Conservation (phyloP, 2,797 vertebrate genomes). For the Vultur gryphus region DNA sequence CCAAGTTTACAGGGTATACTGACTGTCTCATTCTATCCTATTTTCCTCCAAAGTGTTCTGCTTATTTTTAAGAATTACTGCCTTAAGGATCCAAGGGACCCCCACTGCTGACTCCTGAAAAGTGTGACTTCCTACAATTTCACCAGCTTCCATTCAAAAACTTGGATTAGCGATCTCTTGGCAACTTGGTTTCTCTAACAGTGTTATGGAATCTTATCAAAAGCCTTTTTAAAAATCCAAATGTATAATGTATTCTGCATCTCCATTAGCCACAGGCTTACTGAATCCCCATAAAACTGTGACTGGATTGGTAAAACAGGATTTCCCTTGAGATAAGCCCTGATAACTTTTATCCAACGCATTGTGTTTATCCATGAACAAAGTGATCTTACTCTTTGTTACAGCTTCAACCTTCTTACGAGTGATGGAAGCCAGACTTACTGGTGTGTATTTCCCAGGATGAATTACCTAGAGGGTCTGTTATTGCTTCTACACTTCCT, state of each 20-base stretch:
- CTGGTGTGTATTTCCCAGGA: background rate
- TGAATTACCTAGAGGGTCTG: background rate
- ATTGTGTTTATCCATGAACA: background rate
- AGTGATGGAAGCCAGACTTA: background rate
- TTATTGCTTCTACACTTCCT: background rate
- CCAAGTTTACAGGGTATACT: background rate
- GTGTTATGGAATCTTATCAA: background rate
- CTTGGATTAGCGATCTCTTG: background rate
- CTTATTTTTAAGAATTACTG: background rate
- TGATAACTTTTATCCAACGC: background rate
- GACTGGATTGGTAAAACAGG: background rate
- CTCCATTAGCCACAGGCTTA: background rate
- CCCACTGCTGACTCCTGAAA: background rate
- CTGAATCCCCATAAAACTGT: background rate
- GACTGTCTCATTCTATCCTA: background rate
- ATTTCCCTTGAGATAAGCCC: background rate
- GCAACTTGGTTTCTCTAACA: background rate
- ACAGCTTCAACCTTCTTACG: background rate
- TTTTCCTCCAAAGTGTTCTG: rapidly evolving
- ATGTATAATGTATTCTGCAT: background rate
- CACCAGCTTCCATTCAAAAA: background rate
- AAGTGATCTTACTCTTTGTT: background rate
- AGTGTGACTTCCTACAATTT: background rate
- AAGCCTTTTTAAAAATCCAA: background rate
- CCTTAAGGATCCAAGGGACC: background rate